Base-by-base conservation (phyloP, 1,140 invertebrate genomes). In the Plectrocnemia conspersa region DNA sequence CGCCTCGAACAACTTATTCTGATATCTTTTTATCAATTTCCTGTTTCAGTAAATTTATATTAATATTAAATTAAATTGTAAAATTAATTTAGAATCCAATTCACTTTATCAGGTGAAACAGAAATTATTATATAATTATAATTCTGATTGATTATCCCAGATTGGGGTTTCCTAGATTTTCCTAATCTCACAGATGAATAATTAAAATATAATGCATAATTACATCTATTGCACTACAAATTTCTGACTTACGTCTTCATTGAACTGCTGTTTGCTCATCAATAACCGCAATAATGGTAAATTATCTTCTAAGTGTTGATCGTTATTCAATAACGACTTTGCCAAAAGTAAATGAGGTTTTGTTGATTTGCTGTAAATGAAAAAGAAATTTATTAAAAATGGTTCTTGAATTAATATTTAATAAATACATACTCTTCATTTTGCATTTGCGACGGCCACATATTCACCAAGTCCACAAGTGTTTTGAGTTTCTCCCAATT, bases 401-500 rank as follows among this genome's bases (percentile, higher is more conserved):
- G 11, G 7, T 4, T 6, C 21, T 21, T 3, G 19, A 32, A 4
- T 50, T 49, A 33, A 42, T 48, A 25, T 7, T 16, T 21, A 40
- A 23, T 25, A 23, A 21, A n/a, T 3, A 45, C 27, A 19, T 52
- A 57, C 55, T 57, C 32, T 45, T 57, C 40, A 24, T 49, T 22
- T 1, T 9, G 9, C 15, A 47, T 15, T 33, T 10, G 21, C 27
- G 52, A 40, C 19, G 55, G 55, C 55, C 55, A 61, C 59, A 61
- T 58, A 27, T 55, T 61, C 10, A 61, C 36, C 18, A 61, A 44
- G 42, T 61, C 59, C n/a, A 57, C 52, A 6, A 61, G 33, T 40
- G 54, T 42, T 55, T 61, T 61, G 24, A 61, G 55, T 48, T 58
- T 52, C 21, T 61, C 48, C 59, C 59, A 61, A 38, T 50, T 38